phyloP scores from a whole-genome alignment of 2,888 invertebrate species.

The Oxycera nigricornis region DNA sequence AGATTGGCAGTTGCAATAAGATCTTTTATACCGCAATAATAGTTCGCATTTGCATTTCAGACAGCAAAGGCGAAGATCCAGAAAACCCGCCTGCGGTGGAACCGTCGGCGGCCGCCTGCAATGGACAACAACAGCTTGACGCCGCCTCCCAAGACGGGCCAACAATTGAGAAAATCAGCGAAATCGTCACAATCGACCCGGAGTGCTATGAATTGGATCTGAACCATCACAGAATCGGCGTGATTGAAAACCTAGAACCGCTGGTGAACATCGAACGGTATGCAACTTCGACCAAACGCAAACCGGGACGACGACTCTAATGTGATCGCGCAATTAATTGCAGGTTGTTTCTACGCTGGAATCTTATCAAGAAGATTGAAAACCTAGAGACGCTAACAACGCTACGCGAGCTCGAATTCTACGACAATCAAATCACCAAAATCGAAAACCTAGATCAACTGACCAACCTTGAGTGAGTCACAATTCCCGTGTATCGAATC shows the following conservation, averaged over 20 bases:
- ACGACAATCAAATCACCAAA: conserved; percentile 94
- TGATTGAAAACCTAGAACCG: conserved; percentile 83
- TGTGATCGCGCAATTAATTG: neutral
- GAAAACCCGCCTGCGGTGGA: neutral
- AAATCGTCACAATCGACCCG: conserved; percentile 58
- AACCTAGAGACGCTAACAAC: conserved; percentile 79
- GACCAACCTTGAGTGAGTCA: conserved; percentile 85
- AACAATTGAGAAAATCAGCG: conserved; percentile 55
- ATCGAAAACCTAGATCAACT: conserved; percentile 90
- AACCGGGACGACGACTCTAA: neutral
- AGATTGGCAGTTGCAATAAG: neutral
- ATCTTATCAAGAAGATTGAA: conserved; percentile 93
- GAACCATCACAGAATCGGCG: conserved; percentile 86
- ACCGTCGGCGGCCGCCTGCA: neutral
- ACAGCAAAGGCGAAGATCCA: neutral
- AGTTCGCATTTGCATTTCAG: conserved; percentile 27
- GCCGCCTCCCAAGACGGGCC: conserved; percentile 28
- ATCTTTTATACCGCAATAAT: neutral
- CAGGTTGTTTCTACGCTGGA: conserved; percentile 88
- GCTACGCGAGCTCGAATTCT: conserved; percentile 88
- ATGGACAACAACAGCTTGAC: neutral
- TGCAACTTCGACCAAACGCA: neutral
- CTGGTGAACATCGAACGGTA: conserved; percentile 75
- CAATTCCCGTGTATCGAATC: neutral
- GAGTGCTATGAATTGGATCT: conserved; percentile 72